These are phyloP conservation scores for Brotula barbata DNA, from an alignment of 2,797 vertebrate genomes.

Conservation along the genomic window DNA sequence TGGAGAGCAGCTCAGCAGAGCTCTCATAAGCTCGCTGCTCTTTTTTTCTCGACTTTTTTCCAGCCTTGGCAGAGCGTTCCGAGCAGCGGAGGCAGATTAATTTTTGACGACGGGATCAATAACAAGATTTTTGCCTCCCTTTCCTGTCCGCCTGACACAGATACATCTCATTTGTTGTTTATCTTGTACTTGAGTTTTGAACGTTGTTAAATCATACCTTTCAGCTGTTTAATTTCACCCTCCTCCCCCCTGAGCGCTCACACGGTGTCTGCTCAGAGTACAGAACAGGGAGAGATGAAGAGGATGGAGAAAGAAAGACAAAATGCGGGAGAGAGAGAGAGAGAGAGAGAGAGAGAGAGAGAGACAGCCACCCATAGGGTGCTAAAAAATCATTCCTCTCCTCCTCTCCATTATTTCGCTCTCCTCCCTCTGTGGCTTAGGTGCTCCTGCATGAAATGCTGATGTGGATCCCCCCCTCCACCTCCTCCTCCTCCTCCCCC, in stretches of 20 bases:
- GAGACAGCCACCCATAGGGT: constrained; percentile 54
- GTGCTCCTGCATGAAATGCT: constrained; percentile 88
- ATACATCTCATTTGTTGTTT: constrained; percentile 92
- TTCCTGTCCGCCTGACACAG: constrained; percentile 81
- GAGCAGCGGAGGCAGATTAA: constrained; percentile 85
- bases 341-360: constrained; percentile 18
- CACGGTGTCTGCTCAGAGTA: constrained; percentile 61
- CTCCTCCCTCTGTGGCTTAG: constrained; percentile 76
- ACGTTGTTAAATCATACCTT: constrained; percentile 94
- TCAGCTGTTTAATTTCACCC: constrained; percentile 91
- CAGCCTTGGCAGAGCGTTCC: constrained; percentile 78
- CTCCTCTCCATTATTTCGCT: constrained; percentile 63
- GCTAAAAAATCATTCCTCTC: constrained; percentile 64
- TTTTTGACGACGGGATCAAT: constrained; percentile 91
- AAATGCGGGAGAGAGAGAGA: not conserved
- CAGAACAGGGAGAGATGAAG: constrained; percentile 33
- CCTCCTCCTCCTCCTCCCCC: constrained; percentile 42
- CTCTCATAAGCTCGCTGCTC: constrained; percentile 9
- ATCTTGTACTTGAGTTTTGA: constrained; percentile 90
- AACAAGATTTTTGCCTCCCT: constrained; percentile 70
- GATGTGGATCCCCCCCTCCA: constrained; percentile 74
- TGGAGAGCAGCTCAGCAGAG: not conserved
- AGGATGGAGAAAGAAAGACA: constrained; percentile 4
- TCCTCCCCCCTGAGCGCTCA: constrained; percentile 74
- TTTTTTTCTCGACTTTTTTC: constrained; percentile 83